Percentiles rank a stretch among this genome's conserved stretches.
These are phyloP conservation scores for Pangasius krempfi DNA, from an alignment of 2,797 vertebrate species.

Conservation along the genomic window DNA sequence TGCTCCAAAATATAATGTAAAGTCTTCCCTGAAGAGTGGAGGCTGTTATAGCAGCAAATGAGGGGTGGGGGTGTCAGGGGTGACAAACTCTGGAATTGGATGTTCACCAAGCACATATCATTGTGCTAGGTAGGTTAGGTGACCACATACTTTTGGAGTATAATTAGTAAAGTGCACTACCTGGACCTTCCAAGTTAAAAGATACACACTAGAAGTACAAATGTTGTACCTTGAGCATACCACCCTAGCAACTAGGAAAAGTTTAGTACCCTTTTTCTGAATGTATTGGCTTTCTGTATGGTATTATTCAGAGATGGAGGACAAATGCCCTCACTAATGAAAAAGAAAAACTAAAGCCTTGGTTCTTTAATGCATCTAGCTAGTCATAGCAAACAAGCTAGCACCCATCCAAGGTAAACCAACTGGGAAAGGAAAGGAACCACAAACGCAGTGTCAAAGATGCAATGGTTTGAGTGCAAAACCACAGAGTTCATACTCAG, in stretches of 20 bases:
- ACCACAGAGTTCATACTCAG: constrained; percentile 2
- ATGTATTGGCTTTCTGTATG: not conserved
- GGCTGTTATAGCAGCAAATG: not conserved
- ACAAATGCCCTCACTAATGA: not conserved
- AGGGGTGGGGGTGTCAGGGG: too few species aligned
- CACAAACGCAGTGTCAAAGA: not conserved
- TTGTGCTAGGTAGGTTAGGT: not conserved
- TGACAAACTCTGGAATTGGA: not conserved
- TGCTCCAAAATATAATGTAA: not conserved
- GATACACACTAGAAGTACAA: not conserved
- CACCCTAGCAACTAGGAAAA: not conserved
- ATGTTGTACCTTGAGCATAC: not conserved
- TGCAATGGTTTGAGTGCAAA: constrained; percentile 13
- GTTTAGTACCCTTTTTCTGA: not conserved
- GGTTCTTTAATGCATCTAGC: constrained; percentile 1
- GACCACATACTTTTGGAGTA: not conserved
- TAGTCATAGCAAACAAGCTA: constrained; percentile 5
- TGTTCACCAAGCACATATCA: not conserved
- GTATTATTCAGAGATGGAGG: not conserved
- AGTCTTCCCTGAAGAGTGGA: not conserved
- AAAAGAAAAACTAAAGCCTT: not conserved
- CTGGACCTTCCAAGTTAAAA: not conserved
- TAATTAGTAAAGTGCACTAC: not conserved
- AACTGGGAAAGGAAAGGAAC: constrained; percentile 7
- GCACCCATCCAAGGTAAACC: constrained; percentile 18